phyloP scores from a whole-genome alignment of 2,113 vertebrate species.

The Actenoides hombroni region DNA sequence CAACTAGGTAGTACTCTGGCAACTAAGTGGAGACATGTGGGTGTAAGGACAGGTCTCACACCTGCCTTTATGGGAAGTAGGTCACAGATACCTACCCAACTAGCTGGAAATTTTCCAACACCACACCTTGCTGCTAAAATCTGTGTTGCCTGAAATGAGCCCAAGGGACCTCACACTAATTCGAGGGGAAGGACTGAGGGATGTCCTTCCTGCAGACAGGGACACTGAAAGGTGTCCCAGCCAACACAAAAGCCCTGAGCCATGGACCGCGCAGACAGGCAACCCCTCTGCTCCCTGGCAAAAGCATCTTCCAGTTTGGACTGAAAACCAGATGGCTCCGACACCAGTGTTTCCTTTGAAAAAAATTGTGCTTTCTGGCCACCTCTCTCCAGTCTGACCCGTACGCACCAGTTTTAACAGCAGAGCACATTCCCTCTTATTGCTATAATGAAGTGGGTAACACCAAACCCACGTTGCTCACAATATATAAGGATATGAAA shows the following conservation, averaged over 20 bases:
- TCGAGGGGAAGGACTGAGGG: background rate
- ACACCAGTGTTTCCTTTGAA: background rate
- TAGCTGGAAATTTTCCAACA: background rate
- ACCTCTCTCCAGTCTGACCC: background rate
- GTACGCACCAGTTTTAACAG: background rate
- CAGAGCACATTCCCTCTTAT: background rate
- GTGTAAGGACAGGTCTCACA: background rate
- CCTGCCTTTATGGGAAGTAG: background rate
- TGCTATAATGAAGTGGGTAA: background rate
- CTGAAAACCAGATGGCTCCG: background rate
- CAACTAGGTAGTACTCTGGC: background rate
- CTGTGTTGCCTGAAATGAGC: background rate
- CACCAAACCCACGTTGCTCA: rapidly evolving
- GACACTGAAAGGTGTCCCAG: background rate
- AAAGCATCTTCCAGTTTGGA: background rate
- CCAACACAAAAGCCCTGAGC: background rate
- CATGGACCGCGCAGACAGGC: background rate
- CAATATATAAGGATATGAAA: background rate
- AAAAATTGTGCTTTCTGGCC: rapidly evolving
- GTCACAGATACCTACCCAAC: background rate
- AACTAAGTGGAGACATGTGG: rapidly evolving
- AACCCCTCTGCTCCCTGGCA: background rate
- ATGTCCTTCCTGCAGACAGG: background rate
- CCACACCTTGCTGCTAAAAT: background rate
- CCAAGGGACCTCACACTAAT: rapidly evolving